Percentiles rank a stretch among this genome's conserved stretches.
These are phyloP conservation scores for Ophion slaviceki DNA, from an alignment of 2,888 invertebrate species.

Conservation along the genomic window DNA sequence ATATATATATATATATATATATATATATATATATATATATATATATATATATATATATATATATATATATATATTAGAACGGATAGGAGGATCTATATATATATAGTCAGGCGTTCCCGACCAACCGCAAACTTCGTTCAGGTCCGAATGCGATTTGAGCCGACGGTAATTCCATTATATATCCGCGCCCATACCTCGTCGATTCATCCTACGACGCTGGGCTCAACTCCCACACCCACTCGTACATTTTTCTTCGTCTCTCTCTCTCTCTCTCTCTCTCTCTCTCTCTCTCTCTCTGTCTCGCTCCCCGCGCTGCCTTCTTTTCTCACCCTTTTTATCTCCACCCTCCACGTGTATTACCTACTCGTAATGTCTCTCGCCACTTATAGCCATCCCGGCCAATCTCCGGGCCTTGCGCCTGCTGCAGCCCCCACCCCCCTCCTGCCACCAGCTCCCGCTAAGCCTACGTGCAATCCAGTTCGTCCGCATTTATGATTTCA, in stretches of 20 bases:
- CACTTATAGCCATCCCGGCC: conserved; percentile 17
- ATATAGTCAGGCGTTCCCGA: conserved; percentile 72
- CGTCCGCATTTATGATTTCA: conserved; percentile 76
- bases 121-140: conserved; percentile 79
- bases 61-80: conserved; percentile 31
- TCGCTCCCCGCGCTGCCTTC: background rate
- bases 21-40: conserved; percentile 39
- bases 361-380: conserved; percentile 39
- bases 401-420: conserved; percentile 2
- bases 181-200: conserved; percentile 68
- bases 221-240: conserved; percentile 47
- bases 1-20: no score
- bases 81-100: conserved; percentile 27
- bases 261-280: background rate
- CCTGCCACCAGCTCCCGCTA: conserved; percentile 35
- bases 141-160: conserved; percentile 78
- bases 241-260: background rate
- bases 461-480: conserved; percentile 55
- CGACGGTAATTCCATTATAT: conserved; percentile 78
- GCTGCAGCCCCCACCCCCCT: conserved; percentile 50
- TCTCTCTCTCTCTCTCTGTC: background rate
- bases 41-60: conserved; percentile 43
- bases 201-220: conserved; percentile 67
- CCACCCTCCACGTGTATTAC: conserved; percentile 35
- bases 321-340: conserved; percentile 15